Evolutionary conservation across 2,113 vertebrate species (phyloP), one percentile per base, ranked within the genome.

Genomic region (Panthera leo): DNA sequence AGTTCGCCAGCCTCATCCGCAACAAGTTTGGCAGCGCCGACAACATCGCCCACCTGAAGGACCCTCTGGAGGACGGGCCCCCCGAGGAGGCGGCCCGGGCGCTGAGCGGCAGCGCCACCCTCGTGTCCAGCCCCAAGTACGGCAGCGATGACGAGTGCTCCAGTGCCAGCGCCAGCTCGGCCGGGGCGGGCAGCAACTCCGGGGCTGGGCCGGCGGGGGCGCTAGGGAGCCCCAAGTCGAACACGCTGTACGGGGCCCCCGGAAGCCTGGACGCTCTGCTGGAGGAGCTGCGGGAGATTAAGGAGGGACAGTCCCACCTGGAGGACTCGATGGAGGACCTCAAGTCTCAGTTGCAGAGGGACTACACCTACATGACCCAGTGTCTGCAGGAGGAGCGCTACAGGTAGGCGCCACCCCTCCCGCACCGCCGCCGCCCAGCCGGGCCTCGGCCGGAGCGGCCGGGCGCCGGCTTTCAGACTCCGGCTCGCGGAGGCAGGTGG

Each of bases 351-450:
- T 99, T 99, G 95, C 99, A 99, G 98, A 98, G 99, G 45, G 99
- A 99, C 98, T 99, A 99, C 98, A 99, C 99, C 97, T 99, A 99
- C 98, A 99, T 99, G 99, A 99, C 99, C 0, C 99, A 99, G 99
- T 99, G 99, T 98, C 98, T 99, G 98, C 99, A 99, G 89, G 99
- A 99, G 97, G 99, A 99, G 97, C 99, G 99, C 83, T 99, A 99
- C 98, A 99, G 99, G 99, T 99, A 82, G 86, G 98, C 71, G 2
- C 0, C 51, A 0, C 51, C 51, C 12, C 18, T 15, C 31, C 19
- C 34, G 3, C 1, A 2, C 36, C 0, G 45, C 45, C 45, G 2
- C 45, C 45, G 8, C 45, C 45, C 2, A 8, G 45, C 45, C 8
- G 45, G 45, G 45, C 45, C 45, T 45, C 45, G 0, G 45, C 45